A percentile compares a stretch with the other conserved stretches of the same genome.
Evolutionary conservation across 1,140 invertebrate species (phyloP).

Genomic region (Drosophila quadrilineata): DNA sequence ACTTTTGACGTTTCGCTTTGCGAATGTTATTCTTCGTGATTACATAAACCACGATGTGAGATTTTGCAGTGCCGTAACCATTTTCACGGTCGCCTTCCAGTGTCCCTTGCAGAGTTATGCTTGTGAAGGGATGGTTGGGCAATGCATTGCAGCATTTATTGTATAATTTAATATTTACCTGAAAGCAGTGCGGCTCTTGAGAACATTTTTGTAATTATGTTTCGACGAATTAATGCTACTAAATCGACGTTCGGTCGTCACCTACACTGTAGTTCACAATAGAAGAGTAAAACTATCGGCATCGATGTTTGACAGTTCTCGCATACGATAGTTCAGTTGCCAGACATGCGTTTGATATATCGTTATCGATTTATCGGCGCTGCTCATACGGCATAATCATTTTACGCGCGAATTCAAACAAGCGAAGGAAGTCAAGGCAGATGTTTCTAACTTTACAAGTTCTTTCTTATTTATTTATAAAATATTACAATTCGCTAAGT

Average conservation of each 20-base stretch:
- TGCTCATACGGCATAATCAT: too few species aligned
- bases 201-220: constrained; percentile 81
- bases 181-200: constrained; percentile 82
- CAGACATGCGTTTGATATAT: too few species aligned
- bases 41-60: constrained; percentile 81
- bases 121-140: not conserved
- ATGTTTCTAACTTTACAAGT: constrained; percentile 62
- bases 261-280: constrained; percentile 50
- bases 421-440: too few species aligned
- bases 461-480: constrained; percentile 71
- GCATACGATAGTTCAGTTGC: constrained; percentile 12
- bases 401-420: too few species aligned
- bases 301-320: constrained; percentile 4
- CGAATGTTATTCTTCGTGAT: constrained; percentile 57
- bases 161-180: constrained; percentile 70
- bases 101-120: not conserved
- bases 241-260: constrained; percentile 59
- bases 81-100: constrained; percentile 34
- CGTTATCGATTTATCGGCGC: too few species aligned
- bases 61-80: constrained; percentile 57
- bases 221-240: constrained; percentile 65
- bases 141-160: not conserved
- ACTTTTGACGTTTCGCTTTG: constrained; percentile 37
- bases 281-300: constrained; percentile 16
- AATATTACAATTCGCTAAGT: constrained; percentile 75